Evolutionary conservation across 2,113 vertebrate genomes (phyloP), one percentile per base, ranked within the genome.

Genomic region (Pitta sordida): DNA sequence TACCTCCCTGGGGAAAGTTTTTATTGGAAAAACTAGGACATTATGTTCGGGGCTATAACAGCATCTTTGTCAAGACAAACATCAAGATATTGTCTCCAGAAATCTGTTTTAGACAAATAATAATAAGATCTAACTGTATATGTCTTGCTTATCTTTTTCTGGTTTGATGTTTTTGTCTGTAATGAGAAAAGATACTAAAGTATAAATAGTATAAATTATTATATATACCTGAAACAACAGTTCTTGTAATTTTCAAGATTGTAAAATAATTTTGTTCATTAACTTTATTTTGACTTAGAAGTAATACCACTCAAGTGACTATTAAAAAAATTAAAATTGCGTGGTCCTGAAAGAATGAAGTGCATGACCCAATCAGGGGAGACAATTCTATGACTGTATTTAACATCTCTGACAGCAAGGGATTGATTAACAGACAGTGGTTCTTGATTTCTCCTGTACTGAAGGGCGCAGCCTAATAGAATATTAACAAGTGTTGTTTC

Each of bases 1-100:
- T 82, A 59, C 49, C 86, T 96, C 94, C 86, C 94, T 65, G 71
- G 94, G 96, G 95, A 93, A 96, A 96, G 92, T 96, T 96, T 96
- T 96, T 94, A 93, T 95, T 95, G 90, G 91, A 48, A 92, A 90
- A 96, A 95, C 76, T 78, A 73, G 89, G 86, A 91, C 81, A 39
- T 90, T 70, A 36, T 69, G 88, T 81, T 91, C 85, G 13, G 65
- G 82, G 75, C 81, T 95, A 13, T 81, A 86, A 55, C 88, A 86
- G 82, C 79, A 51, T 80, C 67, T 89, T 91, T 63, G 82, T 59
- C 79, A 70, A 73, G 86, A 65, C 63, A 83, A 94, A 67, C 78
- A 86, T 5, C 62, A 51, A 87, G 81, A 88, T 83, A 89, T 2
- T 83, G 19, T 85, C 58, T 67, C 87, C 78, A 85, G 89, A 92